These are phyloP conservation scores for Zoanthus sansibaricus DNA, from an alignment of 92 coral and sea anemone genomes.

Conservation along the genomic window DNA sequence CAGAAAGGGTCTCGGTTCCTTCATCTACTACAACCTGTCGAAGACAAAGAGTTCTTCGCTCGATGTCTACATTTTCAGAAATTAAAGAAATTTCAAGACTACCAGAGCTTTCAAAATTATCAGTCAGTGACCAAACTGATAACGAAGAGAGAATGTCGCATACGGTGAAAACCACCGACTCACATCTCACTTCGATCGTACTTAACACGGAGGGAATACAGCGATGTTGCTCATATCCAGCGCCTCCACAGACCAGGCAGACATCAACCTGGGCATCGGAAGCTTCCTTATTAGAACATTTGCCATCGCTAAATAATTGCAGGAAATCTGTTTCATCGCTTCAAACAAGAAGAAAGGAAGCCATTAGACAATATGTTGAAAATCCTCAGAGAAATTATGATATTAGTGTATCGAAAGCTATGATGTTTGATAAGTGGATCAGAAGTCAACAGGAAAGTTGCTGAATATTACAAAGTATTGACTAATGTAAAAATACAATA, in stretches of 20 bases:
- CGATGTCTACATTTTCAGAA: conserved; percentile 1
- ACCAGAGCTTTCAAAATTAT: conserved; percentile 20
- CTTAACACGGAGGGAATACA: not conserved
- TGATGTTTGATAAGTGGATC: conserved; percentile 33
- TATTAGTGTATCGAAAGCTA: conserved; percentile 24
- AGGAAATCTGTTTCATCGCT: not conserved
- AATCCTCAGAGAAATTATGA: conserved; percentile 16
- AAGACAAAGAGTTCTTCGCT: conserved; percentile 3
- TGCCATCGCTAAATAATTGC: conserved; percentile 6
- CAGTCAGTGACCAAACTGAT: not conserved
- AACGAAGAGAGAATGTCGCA: not conserved
- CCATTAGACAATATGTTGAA: conserved; percentile 34
- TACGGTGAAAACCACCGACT: not conserved
- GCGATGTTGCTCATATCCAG: conserved; percentile 16
- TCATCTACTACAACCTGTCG: not conserved
- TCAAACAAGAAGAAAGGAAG: not conserved
- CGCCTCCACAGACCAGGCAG: conserved; percentile 9
- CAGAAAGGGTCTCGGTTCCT: conserved; percentile 17
- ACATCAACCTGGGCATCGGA: not conserved
- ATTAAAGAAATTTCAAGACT: conserved; percentile 5
- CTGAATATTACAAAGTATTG: not conserved
- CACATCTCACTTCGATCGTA: not conserved
- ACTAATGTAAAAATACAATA: not conserved
- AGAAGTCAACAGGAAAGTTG: conserved; percentile 5
- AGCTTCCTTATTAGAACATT: not conserved